Percentiles rank a stretch among this genome's conserved stretches.
Evolutionary conservation across 2,888 invertebrate genomes (phyloP).

Genomic region (Amblyjoppa fuscipennis): DNA sequence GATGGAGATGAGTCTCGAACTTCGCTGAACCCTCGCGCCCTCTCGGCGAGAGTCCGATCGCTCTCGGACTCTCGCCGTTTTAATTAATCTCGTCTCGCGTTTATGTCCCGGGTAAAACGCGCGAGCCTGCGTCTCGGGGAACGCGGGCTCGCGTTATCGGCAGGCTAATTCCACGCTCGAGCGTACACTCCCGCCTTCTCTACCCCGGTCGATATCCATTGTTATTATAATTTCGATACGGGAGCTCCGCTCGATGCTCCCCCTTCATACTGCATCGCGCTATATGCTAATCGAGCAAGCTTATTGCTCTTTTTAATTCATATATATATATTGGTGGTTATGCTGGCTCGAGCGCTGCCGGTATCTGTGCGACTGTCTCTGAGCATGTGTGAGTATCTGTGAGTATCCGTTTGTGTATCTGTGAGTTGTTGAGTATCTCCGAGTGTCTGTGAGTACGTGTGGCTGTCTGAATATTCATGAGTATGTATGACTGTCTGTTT

Average conservation of each 20-base stretch:
- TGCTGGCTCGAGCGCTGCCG: no score
- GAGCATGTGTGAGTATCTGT: no score
- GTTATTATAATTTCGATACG: conserved; percentile 51
- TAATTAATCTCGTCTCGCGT: conserved; percentile 77
- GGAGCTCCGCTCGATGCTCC: background rate
- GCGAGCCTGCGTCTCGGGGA: background rate
- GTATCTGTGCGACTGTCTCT: no score
- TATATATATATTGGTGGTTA: no score
- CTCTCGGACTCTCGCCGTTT: conserved; percentile 71
- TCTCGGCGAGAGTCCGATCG: conserved; percentile 10
- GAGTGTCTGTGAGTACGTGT: no score
- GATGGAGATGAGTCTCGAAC: conserved; percentile 53
- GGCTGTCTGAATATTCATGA: no score
- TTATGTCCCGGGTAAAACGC: conserved; percentile 42
- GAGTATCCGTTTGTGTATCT: no score
- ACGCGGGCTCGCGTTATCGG: conserved; percentile 71
- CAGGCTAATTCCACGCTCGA: conserved; percentile 73
- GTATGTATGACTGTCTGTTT: no score
- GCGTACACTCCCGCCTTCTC: conserved; percentile 57
- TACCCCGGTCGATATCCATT: conserved; percentile 63
- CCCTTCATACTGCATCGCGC: conserved; percentile 25
- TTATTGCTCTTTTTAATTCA: background rate
- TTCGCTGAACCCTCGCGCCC: conserved; percentile 53
- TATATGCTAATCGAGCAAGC: conserved; percentile 6
- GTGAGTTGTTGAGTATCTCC: no score